Conservation (phyloP, 2,797 vertebrate species). For the Linurgus olivaceus region DNA sequence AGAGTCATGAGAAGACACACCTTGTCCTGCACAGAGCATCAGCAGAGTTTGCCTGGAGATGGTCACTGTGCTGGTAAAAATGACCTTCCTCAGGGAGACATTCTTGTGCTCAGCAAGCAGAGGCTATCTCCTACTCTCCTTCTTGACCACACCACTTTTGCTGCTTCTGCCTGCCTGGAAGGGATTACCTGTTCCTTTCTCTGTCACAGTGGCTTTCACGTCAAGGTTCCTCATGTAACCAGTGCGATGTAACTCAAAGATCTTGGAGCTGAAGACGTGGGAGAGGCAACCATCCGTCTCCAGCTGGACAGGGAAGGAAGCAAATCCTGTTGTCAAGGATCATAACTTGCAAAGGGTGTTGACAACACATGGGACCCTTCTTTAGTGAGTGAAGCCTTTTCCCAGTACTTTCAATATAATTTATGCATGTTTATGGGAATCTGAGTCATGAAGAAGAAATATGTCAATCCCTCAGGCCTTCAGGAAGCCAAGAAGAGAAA, state of each 20-base stretch:
- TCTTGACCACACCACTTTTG: neutral
- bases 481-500: neutral
- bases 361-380: neutral
- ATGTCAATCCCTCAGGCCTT: neutral
- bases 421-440: neutral
- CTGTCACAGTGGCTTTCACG: conserved; percentile 46
- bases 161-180: neutral
- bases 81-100: neutral
- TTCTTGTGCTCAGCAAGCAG: neutral
- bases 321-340: neutral
- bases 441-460: neutral
- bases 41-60: neutral
- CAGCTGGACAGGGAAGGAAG: conserved; percentile 37
- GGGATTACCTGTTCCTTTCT: conserved; percentile 75
- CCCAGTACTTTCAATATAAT: neutral
- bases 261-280: conserved; percentile 50
- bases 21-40: neutral
- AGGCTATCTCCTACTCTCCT: neutral
- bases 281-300: conserved; percentile 67
- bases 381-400: neutral
- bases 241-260: conserved; percentile 69
- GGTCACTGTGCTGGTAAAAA: neutral
- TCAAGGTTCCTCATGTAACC: conserved; percentile 66
- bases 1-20: neutral
- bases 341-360: neutral